Conservation (phyloP, 2,888 invertebrate genomes). For the Alsophila aescularia region DNA sequence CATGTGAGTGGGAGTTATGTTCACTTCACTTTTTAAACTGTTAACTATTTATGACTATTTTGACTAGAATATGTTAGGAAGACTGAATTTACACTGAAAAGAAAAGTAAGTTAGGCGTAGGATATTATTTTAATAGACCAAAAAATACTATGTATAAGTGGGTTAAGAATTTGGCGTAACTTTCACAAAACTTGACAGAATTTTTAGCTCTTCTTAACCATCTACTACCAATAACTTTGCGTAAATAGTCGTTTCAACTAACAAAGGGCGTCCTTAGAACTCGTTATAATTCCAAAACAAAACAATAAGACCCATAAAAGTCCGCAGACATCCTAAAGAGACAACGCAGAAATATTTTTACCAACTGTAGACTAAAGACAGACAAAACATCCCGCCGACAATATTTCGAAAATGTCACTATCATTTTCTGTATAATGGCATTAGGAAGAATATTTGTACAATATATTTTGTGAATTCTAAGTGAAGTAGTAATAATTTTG, state of each 20-base stretch:
- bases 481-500: background rate
- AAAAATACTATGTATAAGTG: too few relatives aligned
- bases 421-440: slow-evolving; percentile 10
- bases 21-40: slow-evolving; percentile 10
- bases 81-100: slow-evolving; percentile 38
- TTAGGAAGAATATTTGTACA: slow-evolving; percentile 5
- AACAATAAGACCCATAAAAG: slow-evolving; percentile 14
- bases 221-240: background rate
- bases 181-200: background rate
- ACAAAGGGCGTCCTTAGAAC: background rate
- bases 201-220: background rate
- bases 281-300: slow-evolving; percentile 5
- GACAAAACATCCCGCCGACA: slow-evolving; percentile 3
- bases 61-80: slow-evolving; percentile 53
- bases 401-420: slow-evolving; percentile 19
- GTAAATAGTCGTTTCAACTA: background rate
- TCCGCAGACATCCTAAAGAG: slow-evolving; percentile 14
- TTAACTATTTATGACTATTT: too few relatives aligned
- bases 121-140: background rate
- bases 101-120: background rate
- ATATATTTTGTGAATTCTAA: background rate
- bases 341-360: slow-evolving; percentile 12
- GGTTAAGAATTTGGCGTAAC: too few relatives aligned
- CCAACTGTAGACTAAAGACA: slow-evolving; percentile 10
- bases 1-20: slow-evolving; percentile 20